phyloP scores from a whole-genome alignment of 1,140 invertebrate species.

The Galendromus occidentalis region DNA sequence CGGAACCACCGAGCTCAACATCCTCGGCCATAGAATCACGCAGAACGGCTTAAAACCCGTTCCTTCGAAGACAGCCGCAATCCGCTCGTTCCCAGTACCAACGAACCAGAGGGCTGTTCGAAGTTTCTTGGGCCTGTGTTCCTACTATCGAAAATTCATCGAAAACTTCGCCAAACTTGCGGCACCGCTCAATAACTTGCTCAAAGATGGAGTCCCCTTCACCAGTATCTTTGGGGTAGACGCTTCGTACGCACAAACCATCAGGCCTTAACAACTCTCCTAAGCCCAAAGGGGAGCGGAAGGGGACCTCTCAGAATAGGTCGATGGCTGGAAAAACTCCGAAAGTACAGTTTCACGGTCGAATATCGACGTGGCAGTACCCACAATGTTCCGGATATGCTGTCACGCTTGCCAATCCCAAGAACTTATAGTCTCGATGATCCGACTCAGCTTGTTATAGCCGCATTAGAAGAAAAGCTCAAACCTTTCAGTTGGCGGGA shows the following conservation, averaged over 20 bases:
- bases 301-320: neutral
- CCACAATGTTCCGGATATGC: neutral
- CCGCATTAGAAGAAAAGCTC: neutral
- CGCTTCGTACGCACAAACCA: neutral
- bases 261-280: neutral
- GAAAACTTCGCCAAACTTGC: constrained; percentile 24
- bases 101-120: constrained; percentile 26
- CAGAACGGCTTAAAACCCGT: constrained; percentile 24
- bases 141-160: constrained; percentile 23
- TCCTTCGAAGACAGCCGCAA: constrained; percentile 26
- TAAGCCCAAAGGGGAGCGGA: neutral
- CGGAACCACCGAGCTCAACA: constrained; percentile 13
- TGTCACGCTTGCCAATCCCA: neutral
- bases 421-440: neutral
- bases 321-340: neutral
- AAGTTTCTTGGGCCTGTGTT: constrained; percentile 28
- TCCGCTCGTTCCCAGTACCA: constrained; percentile 24
- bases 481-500: no score
- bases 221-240: neutral
- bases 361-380: neutral
- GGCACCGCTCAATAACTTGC: constrained; percentile 23
- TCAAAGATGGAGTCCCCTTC: constrained; percentile 16
- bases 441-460: neutral
- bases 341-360: neutral
- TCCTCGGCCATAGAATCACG: constrained; percentile 22